Evolutionary conservation across 2,797 vertebrate species (phyloP).

Genomic region (Sebastes diaconus): DNA sequence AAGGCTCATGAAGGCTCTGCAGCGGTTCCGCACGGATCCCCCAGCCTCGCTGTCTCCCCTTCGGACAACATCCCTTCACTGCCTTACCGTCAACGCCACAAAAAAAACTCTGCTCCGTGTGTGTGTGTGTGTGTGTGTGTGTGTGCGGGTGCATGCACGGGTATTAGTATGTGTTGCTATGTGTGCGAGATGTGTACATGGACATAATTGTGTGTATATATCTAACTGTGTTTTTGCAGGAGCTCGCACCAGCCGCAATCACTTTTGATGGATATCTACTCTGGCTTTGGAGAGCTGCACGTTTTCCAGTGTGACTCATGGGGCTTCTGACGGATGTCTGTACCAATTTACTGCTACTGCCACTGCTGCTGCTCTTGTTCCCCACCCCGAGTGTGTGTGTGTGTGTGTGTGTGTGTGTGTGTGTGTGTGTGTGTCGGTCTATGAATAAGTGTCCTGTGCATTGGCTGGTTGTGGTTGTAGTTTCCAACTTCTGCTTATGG

Average conservation of each 20-base stretch:
- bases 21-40: constrained; percentile 35
- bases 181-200: constrained; percentile 34
- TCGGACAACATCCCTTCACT: constrained; percentile 33
- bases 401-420: constrained; percentile 19
- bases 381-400: constrained; percentile 51
- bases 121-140: neutral
- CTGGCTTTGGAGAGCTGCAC: constrained; percentile 70
- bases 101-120: constrained; percentile 22
- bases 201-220: constrained; percentile 61
- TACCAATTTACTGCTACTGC: constrained; percentile 80
- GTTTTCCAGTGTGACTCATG: constrained; percentile 82
- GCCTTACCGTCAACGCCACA: constrained; percentile 46
- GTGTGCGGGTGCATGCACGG: constrained; percentile 3
- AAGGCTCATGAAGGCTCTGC: constrained; percentile 15
- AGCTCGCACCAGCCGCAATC: constrained; percentile 66
- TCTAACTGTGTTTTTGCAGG: constrained; percentile 68
- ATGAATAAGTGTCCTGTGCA: constrained; percentile 78
- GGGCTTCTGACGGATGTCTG: constrained; percentile 78
- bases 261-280: constrained; percentile 81
- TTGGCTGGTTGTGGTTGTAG: constrained; percentile 70
- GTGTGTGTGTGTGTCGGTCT: constrained; percentile 34
- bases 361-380: constrained; percentile 66
- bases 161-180: constrained; percentile 37
- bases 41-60: constrained; percentile 30
- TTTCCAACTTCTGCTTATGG: constrained; percentile 76